Conservation (phyloP, 2,113 vertebrate species). For the Peromyscus polionotus region DNA sequence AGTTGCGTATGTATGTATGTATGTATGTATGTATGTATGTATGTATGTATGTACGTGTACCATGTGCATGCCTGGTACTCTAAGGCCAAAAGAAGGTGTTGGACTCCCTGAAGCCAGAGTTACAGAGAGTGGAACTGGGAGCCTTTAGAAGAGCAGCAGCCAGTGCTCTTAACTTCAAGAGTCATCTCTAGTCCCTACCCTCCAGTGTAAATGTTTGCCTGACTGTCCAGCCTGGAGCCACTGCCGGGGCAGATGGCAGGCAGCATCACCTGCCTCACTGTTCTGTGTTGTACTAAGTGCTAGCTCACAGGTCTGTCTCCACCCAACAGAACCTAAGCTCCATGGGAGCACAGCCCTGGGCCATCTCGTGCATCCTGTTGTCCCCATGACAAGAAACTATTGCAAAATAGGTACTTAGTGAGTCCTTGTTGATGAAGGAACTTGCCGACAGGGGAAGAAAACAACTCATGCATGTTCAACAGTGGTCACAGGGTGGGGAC, state of each 20-base stretch:
- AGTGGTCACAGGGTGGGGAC: background rate
- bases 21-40: background rate
- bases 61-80: background rate
- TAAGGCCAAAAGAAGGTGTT: background rate
- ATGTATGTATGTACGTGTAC: background rate
- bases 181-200: background rate
- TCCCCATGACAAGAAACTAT: background rate
- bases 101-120: background rate
- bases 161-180: background rate
- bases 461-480: background rate
- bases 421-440: background rate
- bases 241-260: background rate
- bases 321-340: background rate
- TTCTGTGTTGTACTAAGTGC: background rate
- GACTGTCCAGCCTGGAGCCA: fast-evolving
- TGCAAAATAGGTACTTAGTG: background rate
- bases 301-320: background rate
- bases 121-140: background rate
- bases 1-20: background rate
- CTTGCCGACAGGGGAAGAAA: background rate
- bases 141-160: background rate
- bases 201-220: background rate
- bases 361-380: background rate
- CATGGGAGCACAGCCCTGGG: background rate
- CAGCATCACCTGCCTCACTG: background rate